Evolutionary conservation across 1,140 invertebrate species (phyloP).

Genomic region (Aphelinus atriplicis): DNA sequence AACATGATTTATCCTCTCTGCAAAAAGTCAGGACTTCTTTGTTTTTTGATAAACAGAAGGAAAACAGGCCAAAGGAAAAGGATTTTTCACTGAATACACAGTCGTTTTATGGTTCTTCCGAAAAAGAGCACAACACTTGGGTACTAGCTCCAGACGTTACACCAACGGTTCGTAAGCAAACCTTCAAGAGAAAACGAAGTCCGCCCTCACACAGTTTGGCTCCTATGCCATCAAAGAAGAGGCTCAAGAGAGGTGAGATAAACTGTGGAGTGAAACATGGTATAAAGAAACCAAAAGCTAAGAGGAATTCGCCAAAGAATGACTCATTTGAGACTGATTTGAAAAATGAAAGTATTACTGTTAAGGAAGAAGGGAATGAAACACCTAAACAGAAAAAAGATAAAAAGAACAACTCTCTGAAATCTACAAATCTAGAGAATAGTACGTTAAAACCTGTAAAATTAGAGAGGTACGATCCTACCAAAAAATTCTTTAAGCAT

Average conservation of each 20-base stretch:
- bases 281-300: conserved; percentile 14
- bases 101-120: not conserved
- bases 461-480: not conserved
- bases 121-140: not conserved
- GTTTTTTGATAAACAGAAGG: not conserved
- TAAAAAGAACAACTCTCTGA: no score
- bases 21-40: not conserved
- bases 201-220: not conserved
- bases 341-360: not conserved
- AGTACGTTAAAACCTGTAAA: no score
- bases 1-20: not conserved
- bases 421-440: no score
- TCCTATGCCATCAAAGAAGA: not conserved
- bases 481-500: conserved; percentile 11
- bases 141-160: not conserved
- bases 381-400: no score
- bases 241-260: not conserved
- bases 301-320: conserved; percentile 1
- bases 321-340: not conserved
- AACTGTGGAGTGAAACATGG: conserved; percentile 18
- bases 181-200: not conserved
- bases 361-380: no score
- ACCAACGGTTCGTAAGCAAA: not conserved
- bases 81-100: not conserved
- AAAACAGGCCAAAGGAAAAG: not conserved